phyloP scores from a whole-genome alignment of 2,797 vertebrate species.

The Odontamblyopus lacepedii region DNA sequence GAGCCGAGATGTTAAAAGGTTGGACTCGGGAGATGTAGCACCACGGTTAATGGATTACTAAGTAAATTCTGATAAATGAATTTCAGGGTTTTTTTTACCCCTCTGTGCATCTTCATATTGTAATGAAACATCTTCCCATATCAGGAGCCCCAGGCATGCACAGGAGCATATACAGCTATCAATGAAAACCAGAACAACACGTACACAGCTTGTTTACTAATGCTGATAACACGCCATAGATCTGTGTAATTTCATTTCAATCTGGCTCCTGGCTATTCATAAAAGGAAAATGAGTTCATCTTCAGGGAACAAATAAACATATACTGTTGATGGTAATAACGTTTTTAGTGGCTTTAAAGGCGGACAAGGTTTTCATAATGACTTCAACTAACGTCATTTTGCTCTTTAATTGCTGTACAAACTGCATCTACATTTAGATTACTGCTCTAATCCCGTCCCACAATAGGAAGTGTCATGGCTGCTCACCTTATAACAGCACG shows the following conservation, averaged over 20 bases:
- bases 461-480: not conserved
- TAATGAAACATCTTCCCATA: constrained; percentile 37
- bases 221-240: constrained; percentile 39
- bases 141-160: constrained; percentile 28
- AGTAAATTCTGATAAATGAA: constrained; percentile 63
- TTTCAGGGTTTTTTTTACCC: constrained; percentile 31
- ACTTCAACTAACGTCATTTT: not conserved
- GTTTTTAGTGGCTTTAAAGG: constrained; percentile 20
- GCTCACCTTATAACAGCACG: not conserved
- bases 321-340: constrained; percentile 19
- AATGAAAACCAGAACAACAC: constrained; percentile 19
- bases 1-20: constrained; percentile 27
- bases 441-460: not conserved
- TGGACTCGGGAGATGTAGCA: constrained; percentile 34
- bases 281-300: constrained; percentile 38
- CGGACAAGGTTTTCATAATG: constrained; percentile 6
- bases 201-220: constrained; percentile 45
- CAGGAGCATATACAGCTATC: constrained; percentile 23
- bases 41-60: constrained; percentile 51
- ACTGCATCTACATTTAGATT: constrained; percentile 2
- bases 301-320: constrained; percentile 25
- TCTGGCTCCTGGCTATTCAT: constrained; percentile 42
- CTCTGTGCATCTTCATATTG: constrained; percentile 34
- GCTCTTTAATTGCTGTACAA: constrained; percentile 19
- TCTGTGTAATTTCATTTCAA: constrained; percentile 33